Evolutionary conservation across 2,888 invertebrate genomes (phyloP).

Genomic region (Capitulum mitella): DNA sequence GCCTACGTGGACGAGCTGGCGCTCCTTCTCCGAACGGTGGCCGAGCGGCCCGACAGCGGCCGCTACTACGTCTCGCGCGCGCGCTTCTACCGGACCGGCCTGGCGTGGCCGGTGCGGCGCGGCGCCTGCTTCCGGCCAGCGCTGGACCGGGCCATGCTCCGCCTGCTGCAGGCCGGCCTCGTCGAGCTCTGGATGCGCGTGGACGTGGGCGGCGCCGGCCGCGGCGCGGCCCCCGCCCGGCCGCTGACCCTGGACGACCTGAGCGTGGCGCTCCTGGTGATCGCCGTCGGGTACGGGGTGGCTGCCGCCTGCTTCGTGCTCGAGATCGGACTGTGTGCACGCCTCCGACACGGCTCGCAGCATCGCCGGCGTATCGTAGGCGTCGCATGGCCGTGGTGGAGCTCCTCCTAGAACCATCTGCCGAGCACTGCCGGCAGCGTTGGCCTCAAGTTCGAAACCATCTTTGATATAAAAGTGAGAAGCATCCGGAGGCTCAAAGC

Average conservation of each 20-base stretch:
- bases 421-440: too few species aligned
- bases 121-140: background rate
- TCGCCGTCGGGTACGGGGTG: background rate
- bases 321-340: background rate
- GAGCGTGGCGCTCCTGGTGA: background rate
- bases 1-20: conserved; percentile 28
- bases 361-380: too few species aligned
- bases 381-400: too few species aligned
- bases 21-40: background rate
- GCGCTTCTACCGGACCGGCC: background rate
- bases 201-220: background rate
- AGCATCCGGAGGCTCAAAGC: too few species aligned
- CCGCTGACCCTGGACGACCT: background rate
- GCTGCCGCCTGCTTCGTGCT: background rate
- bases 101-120: conserved; percentile 1
- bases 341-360: too few species aligned
- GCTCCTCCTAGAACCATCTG: too few species aligned
- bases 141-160: background rate
- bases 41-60: background rate
- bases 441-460: too few species aligned
- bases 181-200: background rate
- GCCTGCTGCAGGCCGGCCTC: background rate
- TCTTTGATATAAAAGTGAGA: too few species aligned
- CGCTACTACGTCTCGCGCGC: conserved; percentile 8
- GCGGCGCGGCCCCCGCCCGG: background rate